These are phyloP conservation scores for Dissostichus mawsoni DNA, from an alignment of 2,113 vertebrate species.

Conservation along the genomic window DNA sequence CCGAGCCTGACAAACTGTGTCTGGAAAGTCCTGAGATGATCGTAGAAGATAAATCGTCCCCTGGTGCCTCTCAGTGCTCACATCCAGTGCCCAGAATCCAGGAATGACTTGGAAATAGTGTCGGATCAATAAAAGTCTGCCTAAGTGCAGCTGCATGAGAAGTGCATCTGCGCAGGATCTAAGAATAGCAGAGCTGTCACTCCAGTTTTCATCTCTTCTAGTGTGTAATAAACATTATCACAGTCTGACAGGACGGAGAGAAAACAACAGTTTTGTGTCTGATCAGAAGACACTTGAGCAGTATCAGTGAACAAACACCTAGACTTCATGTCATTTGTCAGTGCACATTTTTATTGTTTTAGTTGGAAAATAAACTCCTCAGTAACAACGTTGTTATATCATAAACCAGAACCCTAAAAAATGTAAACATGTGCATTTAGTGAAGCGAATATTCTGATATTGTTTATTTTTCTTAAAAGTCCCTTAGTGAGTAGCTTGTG, in stretches of 20 bases:
- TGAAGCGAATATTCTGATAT: not conserved
- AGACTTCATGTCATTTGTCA: not conserved
- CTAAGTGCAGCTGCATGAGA: not conserved
- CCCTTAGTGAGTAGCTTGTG: too few species aligned
- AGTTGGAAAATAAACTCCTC: constrained; percentile 35
- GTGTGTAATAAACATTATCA: not conserved
- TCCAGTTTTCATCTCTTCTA: constrained; percentile 3
- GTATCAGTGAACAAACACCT: not conserved
- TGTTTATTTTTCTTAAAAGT: not conserved
- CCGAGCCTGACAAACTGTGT: not conserved
- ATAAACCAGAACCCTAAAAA: not conserved
- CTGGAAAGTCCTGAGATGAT: not conserved
- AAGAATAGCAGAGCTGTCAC: constrained; percentile 3
- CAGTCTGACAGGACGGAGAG: too few species aligned
- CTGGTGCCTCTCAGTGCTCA: not conserved
- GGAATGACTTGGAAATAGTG: not conserved
- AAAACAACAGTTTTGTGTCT: not conserved
- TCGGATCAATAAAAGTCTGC: not conserved
- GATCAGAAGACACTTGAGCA: not conserved
- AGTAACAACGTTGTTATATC: constrained; percentile 10
- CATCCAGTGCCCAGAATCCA: not conserved
- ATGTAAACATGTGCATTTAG: not conserved
- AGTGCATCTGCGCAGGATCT: not conserved
- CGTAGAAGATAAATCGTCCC: not conserved
- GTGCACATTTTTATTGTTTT: constrained; percentile 30